Conservation (phyloP, 1,140 invertebrate genomes). For the Bradysia coprophila region DNA sequence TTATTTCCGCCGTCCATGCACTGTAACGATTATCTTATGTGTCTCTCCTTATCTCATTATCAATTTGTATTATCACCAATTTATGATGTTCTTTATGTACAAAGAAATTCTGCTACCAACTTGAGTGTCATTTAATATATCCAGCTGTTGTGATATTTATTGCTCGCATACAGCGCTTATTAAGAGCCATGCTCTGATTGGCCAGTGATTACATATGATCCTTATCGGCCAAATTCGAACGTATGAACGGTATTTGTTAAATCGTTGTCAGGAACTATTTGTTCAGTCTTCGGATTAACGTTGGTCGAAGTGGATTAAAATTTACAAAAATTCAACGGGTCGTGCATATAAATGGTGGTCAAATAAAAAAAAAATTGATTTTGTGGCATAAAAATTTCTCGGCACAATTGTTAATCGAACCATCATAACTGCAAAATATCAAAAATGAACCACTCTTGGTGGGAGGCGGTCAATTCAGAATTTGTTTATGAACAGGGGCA, state of each 20-base stretch:
- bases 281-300: background rate
- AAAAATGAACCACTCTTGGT: background rate
- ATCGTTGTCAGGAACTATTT: background rate
- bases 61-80: too few relatives aligned
- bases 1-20: too few relatives aligned
- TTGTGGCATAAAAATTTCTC: too few relatives aligned
- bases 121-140: too few relatives aligned
- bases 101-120: too few relatives aligned
- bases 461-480: background rate
- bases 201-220: background rate
- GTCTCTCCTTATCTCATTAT: too few relatives aligned
- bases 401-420: too few relatives aligned
- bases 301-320: background rate
- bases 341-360: background rate
- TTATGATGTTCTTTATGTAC: too few relatives aligned
- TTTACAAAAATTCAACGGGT: background rate
- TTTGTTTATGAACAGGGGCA: background rate
- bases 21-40: too few relatives aligned
- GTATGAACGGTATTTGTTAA: background rate
- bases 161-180: too few relatives aligned
- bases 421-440: too few relatives aligned
- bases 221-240: background rate
- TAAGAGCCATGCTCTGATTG: background rate
- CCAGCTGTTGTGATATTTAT: too few relatives aligned
- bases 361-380: background rate